Conservation (phyloP, 1,140 invertebrate species). For the Zaprionus lachaisei region DNA sequence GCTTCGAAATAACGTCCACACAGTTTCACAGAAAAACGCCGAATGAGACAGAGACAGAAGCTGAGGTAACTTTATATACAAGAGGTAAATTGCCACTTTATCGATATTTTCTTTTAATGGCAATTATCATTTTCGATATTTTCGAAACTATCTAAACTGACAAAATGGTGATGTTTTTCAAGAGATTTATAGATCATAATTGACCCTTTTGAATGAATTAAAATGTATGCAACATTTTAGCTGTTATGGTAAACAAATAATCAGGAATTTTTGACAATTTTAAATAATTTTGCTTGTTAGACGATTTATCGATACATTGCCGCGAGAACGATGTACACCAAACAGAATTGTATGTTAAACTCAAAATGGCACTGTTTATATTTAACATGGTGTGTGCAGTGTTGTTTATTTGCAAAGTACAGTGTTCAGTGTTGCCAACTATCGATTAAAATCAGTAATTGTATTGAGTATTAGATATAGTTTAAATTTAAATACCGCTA, state of each 20-base stretch:
- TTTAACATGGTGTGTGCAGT: background rate
- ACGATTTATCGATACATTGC: background rate
- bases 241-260: background rate
- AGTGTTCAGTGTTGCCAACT: background rate
- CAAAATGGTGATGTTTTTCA: background rate
- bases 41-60: constrained; percentile 74
- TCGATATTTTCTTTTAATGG: constrained; percentile 29
- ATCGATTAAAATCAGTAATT: background rate
- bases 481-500: background rate
- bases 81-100: constrained; percentile 23
- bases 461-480: background rate
- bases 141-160: background rate
- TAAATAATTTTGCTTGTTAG: background rate
- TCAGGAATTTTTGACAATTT: background rate
- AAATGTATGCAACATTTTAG: background rate
- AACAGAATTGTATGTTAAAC: constrained; percentile 24
- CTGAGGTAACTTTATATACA: constrained; percentile 53
- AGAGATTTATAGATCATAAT: background rate
- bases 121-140: constrained; percentile 23
- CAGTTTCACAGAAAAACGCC: constrained; percentile 75
- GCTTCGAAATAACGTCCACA: constrained; percentile 65
- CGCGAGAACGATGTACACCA: background rate
- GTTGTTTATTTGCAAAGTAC: constrained; percentile 1
- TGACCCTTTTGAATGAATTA: background rate
- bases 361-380: constrained; percentile 26